Percentiles rank a stretch among this genome's conserved stretches.
phyloP scores from a whole-genome alignment of 2,888 invertebrate species.

The Endomychus coccineus region DNA sequence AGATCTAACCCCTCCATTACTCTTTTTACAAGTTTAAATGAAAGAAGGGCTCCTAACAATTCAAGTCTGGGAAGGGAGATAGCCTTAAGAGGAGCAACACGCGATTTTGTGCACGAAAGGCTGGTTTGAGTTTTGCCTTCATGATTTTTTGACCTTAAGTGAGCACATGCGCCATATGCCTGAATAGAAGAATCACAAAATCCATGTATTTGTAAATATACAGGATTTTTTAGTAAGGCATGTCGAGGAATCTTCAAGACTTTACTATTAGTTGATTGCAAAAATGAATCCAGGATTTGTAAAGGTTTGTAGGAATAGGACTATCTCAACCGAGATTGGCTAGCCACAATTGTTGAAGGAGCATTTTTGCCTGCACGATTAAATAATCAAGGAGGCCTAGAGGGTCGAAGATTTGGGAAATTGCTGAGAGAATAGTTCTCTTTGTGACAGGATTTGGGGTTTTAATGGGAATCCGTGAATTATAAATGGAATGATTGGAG shows the following conservation, averaged over 20 bases:
- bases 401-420: not conserved
- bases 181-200: too few species aligned
- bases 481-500: not conserved
- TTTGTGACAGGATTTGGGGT: not conserved
- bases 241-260: not conserved
- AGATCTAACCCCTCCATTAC: too few species aligned
- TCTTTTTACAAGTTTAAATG: constrained; percentile 9
- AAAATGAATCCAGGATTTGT: constrained; percentile 1
- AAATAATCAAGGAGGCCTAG: not conserved
- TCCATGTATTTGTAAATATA: too few species aligned
- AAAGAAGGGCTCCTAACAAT: not conserved
- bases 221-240: too few species aligned
- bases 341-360: not conserved
- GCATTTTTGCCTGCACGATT: not conserved
- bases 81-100: too few species aligned
- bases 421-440: not conserved
- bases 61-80: not conserved
- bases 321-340: not conserved
- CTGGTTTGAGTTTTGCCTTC: not conserved
- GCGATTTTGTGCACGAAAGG: not conserved
- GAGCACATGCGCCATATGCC: constrained; percentile 1
- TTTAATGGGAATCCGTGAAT: too few species aligned
- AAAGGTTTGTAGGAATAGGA: not conserved
- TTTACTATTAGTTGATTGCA: constrained; percentile 2
- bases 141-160: not conserved